Percentiles rank a stretch among this genome's conserved stretches.
These are phyloP conservation scores for Cepphus grylle DNA, from an alignment of 2,113 vertebrate species.

Conservation along the genomic window DNA sequence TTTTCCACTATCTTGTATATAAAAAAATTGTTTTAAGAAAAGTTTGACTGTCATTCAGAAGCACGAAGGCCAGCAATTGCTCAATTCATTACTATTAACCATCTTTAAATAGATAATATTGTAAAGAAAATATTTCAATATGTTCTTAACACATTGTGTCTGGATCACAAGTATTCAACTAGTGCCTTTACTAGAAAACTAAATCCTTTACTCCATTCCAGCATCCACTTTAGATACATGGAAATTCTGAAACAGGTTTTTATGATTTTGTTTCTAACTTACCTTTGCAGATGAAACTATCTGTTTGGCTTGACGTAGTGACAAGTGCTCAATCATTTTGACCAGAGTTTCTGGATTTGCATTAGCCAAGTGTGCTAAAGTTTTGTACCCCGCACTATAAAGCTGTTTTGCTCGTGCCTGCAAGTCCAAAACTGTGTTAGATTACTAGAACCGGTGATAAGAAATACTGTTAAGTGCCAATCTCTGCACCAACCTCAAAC, in stretches of 20 bases:
- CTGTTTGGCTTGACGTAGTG: constrained; percentile 82
- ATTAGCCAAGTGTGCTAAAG: constrained; percentile 86
- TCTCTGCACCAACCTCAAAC: neutral
- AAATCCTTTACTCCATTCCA: neutral
- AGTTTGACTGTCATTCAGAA: neutral
- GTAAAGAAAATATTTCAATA: neutral
- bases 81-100: neutral
- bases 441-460: neutral
- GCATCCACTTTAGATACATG: neutral
- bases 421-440: neutral
- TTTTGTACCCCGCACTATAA: constrained; percentile 86
- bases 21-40: neutral
- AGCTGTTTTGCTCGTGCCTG: constrained; percentile 93
- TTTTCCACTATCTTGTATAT: neutral
- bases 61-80: neutral
- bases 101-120: neutral
- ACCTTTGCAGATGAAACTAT: constrained; percentile 93
- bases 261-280: neutral
- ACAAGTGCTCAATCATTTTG: constrained; percentile 80
- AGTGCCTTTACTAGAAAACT: neutral
- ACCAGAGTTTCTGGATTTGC: constrained; percentile 80
- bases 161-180: neutral
- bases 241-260: neutral
- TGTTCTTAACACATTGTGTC: neutral
- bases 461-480: neutral